These are phyloP conservation scores for Sarcophaga caerulescens DNA, from an alignment of 2,888 invertebrate species.

Conservation along the genomic window DNA sequence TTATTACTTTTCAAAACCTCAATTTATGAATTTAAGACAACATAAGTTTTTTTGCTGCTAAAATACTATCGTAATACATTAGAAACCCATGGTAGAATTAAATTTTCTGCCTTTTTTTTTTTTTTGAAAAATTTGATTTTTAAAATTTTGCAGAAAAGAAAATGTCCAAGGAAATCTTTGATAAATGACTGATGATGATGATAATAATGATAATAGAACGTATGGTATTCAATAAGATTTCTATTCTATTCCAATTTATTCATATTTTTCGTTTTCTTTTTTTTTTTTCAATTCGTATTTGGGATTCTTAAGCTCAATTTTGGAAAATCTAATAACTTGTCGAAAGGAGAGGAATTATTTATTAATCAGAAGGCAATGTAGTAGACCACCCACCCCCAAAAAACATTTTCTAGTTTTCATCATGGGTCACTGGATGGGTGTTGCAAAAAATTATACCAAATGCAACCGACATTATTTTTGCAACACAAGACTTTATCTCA, in stretches of 20 bases:
- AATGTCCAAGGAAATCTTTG: background rate
- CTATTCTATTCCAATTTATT: background rate
- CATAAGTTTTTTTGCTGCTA: background rate
- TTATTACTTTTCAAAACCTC: too few species aligned
- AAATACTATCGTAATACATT: background rate
- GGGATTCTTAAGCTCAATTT: background rate
- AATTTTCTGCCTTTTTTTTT: too few species aligned
- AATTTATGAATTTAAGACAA: too few species aligned
- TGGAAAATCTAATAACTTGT: conserved; percentile 3
- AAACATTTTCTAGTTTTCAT: background rate
- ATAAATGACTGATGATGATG: background rate
- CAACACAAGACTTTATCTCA: too few species aligned
- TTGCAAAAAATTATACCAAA: too few species aligned
- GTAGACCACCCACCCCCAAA: background rate
- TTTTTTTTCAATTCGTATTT: background rate
- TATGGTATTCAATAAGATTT: background rate
- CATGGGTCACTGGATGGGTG: too few species aligned
- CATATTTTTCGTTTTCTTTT: background rate
- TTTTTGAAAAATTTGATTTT: background rate
- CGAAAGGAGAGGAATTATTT: conserved; percentile 14
- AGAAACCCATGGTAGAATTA: background rate
- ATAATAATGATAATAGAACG: background rate
- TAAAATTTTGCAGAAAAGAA: background rate
- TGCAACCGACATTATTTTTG: too few species aligned
- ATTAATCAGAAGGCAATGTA: background rate